Conservation (phyloP, 2,797 vertebrate species). For the Sebastes miniatus region DNA sequence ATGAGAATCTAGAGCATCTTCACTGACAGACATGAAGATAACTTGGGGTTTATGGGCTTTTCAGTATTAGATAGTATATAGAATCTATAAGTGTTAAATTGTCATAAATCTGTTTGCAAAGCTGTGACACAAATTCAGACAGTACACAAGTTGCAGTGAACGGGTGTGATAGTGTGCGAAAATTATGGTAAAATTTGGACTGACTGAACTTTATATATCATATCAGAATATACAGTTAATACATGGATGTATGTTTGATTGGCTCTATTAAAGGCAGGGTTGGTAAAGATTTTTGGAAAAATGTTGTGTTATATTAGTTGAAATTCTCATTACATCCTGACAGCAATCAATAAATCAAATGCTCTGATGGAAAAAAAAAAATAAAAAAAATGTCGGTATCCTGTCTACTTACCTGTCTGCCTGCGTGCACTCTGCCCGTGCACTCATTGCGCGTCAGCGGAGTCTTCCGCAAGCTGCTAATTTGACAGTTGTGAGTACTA, state of each 20-base stretch:
- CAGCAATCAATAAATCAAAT: too few relatives aligned
- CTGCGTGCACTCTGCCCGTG: too few relatives aligned
- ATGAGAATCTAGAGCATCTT: not conserved
- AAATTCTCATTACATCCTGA: too few relatives aligned
- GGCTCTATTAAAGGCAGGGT: not conserved
- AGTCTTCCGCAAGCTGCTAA: too few relatives aligned
- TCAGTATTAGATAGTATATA: not conserved
- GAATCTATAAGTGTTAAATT: constrained; percentile 3
- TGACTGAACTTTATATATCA: not conserved
- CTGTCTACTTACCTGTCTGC: too few relatives aligned
- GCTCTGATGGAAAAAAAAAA: too few relatives aligned
- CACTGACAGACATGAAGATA: not conserved
- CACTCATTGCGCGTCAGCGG: too few relatives aligned
- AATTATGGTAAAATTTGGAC: not conserved
- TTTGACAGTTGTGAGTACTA: too few relatives aligned
- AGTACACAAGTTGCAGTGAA: not conserved
- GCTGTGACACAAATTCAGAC: not conserved
- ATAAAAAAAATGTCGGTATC: too few relatives aligned
- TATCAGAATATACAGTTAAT: not conserved
- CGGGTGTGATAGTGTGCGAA: not conserved
- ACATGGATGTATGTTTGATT: not conserved
- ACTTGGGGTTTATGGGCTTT: constrained; percentile 18
- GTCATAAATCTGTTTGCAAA: not conserved
- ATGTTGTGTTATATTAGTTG: too few relatives aligned
- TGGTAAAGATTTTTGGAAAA: too few relatives aligned